Percentiles rank a stretch among this genome's conserved stretches.
These are phyloP conservation scores for Globia sparganii DNA, from an alignment of 2,888 invertebrate genomes.

Conservation along the genomic window DNA sequence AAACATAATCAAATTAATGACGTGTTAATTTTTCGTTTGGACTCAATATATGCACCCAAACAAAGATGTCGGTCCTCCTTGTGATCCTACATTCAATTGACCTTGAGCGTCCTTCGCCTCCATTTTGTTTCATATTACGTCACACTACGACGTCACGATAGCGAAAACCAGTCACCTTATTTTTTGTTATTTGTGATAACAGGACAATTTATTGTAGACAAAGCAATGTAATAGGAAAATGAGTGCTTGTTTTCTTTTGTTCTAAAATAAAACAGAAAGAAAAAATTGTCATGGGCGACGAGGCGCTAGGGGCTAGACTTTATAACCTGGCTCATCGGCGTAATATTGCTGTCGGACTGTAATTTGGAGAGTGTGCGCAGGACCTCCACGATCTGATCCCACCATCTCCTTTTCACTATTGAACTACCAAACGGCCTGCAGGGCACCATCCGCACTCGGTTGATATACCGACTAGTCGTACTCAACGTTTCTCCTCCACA, in stretches of 20 bases:
- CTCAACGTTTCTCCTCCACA: neutral
- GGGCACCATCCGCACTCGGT: neutral
- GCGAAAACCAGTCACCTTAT: constrained; percentile 16
- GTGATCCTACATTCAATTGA: constrained; percentile 26
- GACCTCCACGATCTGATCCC: neutral
- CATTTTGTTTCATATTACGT: constrained; percentile 44
- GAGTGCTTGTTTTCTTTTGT: neutral
- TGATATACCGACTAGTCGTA: neutral
- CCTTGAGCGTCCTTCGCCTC: constrained; percentile 45
- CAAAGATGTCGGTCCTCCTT: constrained; percentile 33
- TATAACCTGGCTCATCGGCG: neutral
- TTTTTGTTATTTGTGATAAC: constrained; percentile 2
- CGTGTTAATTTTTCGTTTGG: constrained; percentile 17
- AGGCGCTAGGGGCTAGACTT: neutral
- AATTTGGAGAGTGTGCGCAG: neutral
- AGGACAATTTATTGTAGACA: neutral
- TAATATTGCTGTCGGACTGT: neutral
- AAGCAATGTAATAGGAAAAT: neutral
- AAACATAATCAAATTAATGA: constrained; percentile 23
- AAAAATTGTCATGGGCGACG: neutral
- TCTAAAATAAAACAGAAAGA: neutral
- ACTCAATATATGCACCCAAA: constrained; percentile 27
- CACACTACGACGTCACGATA: constrained; percentile 12
- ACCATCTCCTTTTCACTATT: neutral
- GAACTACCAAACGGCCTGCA: neutral